Base-by-base conservation (phyloP, 2,113 vertebrate species). In the Argyrosomus japonicus region DNA sequence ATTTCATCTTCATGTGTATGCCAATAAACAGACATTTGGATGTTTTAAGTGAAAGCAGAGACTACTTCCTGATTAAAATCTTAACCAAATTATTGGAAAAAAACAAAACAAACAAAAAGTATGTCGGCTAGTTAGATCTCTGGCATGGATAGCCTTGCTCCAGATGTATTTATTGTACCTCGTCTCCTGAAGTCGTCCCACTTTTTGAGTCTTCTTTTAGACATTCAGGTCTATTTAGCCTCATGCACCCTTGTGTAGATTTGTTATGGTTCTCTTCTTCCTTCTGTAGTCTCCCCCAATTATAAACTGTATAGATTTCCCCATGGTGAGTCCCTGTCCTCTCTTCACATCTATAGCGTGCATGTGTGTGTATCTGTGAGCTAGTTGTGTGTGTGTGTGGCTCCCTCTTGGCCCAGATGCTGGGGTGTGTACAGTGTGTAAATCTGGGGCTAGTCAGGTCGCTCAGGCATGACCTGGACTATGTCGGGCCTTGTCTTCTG, bases 261-360 rank as follows among this genome's bases (percentile, higher is more conserved):
- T 92, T 92, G 87, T 90, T 87, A 91, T 90, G 89, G 87, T 89
- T 91, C 90, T 90, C 81, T 92, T 91, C 84, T 89, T 93, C 80
- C 84, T 91, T 81, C 88, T 87, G 67, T 79, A 81, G 85, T 81
- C 81, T 89, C 82, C 71, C 61, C 94, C 94, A 95, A 94, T 94
- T 95, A 93, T 93, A 93, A 93, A 88, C 86, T 83, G 75, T 88
- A 81, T 84, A 86, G 91, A 92, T 94, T 91, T 94, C 93, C 93
- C 94, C 81, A 61, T 57, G 87, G 94, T 88, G 78, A 84, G 76
- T 90, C 91, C 88, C 85, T 86, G 88, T 91, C 90, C 87, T 89
- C 82, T 86, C 74, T 81, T 87, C 87, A 76, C 79, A 82, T 90
- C 89, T 89, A 88, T 86, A 79, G 73, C 58, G 77, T 71, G 61